Evolutionary conservation across 1,140 invertebrate species (phyloP), one percentile per base, ranked within the genome.

Genomic region (Drosophila subobscura): DNA sequence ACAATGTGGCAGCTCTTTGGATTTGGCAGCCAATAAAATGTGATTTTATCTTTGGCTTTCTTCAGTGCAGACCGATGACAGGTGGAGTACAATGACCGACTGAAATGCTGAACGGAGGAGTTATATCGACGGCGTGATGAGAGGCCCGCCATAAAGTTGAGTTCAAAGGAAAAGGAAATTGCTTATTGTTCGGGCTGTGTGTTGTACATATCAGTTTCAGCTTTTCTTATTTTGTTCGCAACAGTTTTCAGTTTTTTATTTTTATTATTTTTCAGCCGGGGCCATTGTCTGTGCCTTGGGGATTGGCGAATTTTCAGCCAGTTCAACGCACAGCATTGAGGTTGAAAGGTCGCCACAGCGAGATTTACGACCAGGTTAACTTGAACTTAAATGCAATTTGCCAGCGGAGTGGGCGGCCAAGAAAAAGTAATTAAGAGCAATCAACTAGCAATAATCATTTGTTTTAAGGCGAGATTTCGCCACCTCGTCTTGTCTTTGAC

Each of bases 141-240:
- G 37, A 50, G 58, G 44, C 52, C 55, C 55, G 29, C 47, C 16
- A 50, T 12, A 10, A 49, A 20, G 10, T 12, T 16, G 10, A 57
- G 55, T 49, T 77, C 50, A 77, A 77, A 79, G 59, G 45, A 80
- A 79, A 79, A 73, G 72, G 77, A 85, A 86, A 86, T 85, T 77
- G 56, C 72, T 68, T 76, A 49, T 60, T 67, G 54, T 67, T 44
- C 59, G 50, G 49, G 41, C 23, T 25, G 12, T 46, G 27, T 16
- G 44, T 59, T 20, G n/a, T 29, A 29, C 16, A 20, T 37, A 51
- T 72, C 59, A 77, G 70, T 59, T 70, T 71, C 76, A 74, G 64
- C 50, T 65, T 49, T 20, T 8, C 12, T 41, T 64, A 57, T 65
- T 75, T 75, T 84, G 60, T 37, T 12, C 33, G 1, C 33, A 37